phyloP scores from a whole-genome alignment of 2,797 vertebrate genomes.

The Centropyge bicolor region DNA sequence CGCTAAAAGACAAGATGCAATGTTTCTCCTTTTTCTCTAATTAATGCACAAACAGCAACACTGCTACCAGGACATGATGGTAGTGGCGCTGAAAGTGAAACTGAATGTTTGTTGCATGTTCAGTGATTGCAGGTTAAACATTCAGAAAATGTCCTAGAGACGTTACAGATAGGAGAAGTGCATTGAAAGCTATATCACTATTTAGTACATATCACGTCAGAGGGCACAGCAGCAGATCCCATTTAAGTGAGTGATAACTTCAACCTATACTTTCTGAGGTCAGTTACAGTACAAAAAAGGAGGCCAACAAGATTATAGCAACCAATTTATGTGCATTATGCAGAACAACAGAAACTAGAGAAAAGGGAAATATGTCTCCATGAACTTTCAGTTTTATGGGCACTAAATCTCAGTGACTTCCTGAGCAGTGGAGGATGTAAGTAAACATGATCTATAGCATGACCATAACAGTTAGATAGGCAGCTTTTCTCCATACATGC shows the following conservation, averaged over 20 bases:
- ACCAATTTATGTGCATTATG: slow-evolving; percentile 45
- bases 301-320: slow-evolving; percentile 46
- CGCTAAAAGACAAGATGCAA: not conserved
- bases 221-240: not conserved
- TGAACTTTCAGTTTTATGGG: slow-evolving; percentile 31
- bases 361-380: slow-evolving; percentile 41
- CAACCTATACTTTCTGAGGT: slow-evolving; percentile 1
- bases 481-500: slow-evolving; percentile 11
- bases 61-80: not conserved
- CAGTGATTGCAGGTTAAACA: not conserved
- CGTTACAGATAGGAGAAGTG: not conserved
- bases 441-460: slow-evolving; percentile 9
- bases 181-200: not conserved
- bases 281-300: slow-evolving; percentile 10
- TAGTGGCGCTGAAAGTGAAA: not conserved
- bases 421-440: slow-evolving; percentile 36
- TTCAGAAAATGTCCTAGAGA: not conserved
- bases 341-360: slow-evolving; percentile 32
- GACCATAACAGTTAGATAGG: slow-evolving; percentile 14
- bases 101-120: not conserved
- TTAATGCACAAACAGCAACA: not conserved
- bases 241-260: slow-evolving; percentile 13
- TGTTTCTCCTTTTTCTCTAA: not conserved
- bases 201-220: not conserved
- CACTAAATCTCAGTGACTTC: slow-evolving; percentile 34